These are phyloP conservation scores for Stenichneumon culpator DNA, from an alignment of 2,888 invertebrate species.

Conservation along the genomic window DNA sequence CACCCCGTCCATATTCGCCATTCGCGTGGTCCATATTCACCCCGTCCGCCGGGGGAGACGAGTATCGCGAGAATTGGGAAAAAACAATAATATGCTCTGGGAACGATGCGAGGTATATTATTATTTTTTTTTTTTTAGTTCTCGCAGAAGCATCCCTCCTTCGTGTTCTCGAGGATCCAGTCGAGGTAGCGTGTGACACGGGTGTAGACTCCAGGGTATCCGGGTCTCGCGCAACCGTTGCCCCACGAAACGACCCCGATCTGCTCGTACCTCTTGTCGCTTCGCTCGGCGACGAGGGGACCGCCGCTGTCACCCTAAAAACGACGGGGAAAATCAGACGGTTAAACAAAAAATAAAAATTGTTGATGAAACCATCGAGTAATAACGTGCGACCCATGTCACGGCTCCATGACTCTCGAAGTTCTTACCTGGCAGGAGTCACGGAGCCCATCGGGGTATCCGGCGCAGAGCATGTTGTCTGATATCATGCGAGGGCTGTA, in stretches of 20 bases:
- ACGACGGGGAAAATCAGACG: neutral
- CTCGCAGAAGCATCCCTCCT: constrained; percentile 93
- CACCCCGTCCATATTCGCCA: no score
- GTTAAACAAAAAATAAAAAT: no score
- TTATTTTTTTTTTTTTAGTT: constrained; percentile 83
- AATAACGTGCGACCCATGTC: no score
- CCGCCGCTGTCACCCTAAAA: constrained; percentile 93
- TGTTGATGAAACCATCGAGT: no score
- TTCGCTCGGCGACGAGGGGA: constrained; percentile 90
- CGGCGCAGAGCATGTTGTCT: constrained; percentile 95
- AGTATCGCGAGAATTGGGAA: constrained; percentile 61
- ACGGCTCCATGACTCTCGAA: neutral
- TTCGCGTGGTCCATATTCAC: no score
- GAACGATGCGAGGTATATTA: neutral
- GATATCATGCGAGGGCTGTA: constrained; percentile 94
- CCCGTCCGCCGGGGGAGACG: neutral
- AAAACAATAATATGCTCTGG: constrained; percentile 17
- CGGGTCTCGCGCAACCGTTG: constrained; percentile 94
- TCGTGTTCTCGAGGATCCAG: constrained; percentile 93
- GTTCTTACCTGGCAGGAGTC: constrained; percentile 93
- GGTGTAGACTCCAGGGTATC: constrained; percentile 95
- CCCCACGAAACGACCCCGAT: constrained; percentile 96
- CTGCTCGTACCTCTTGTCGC: constrained; percentile 92
- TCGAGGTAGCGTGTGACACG: constrained; percentile 92
- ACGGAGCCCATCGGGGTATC: constrained; percentile 91